phyloP scores from a whole-genome alignment of 2,113 vertebrate species.

The Mustela nigripes region DNA sequence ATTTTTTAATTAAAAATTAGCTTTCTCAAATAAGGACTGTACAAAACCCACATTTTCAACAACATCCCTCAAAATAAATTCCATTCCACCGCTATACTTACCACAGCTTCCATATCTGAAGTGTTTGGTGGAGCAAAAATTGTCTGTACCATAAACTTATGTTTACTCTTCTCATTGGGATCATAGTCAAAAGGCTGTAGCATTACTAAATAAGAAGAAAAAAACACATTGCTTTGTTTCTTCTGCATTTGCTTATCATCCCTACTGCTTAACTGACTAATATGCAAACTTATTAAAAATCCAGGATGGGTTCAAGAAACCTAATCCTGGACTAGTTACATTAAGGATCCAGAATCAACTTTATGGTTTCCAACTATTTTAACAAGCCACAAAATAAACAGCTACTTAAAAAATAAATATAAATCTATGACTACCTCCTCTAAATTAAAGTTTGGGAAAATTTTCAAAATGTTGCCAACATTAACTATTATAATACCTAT shows the following conservation, averaged over 20 bases:
- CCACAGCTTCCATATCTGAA: conserved; percentile 97
- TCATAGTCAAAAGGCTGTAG: conserved; percentile 99
- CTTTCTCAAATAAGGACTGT: conserved; percentile 30
- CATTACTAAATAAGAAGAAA: conserved; percentile 92
- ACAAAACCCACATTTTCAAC: conserved; percentile 49
- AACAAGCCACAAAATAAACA: conserved; percentile 47
- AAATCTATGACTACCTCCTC: neutral
- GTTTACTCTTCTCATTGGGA: conserved; percentile 99
- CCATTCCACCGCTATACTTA: conserved; percentile 86
- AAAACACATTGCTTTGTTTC: conserved; percentile 45
- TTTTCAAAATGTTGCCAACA: conserved; percentile 38
- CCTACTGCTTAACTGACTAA: neutral
- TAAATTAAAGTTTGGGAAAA: neutral
- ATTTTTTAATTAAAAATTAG: conserved; percentile 37
- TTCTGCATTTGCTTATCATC: neutral
- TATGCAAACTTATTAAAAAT: neutral
- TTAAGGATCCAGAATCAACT: conserved; percentile 17
- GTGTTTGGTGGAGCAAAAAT: conserved; percentile 95
- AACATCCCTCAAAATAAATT: conserved; percentile 49
- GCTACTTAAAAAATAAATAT: neutral
- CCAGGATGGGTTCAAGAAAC: conserved; percentile 8
- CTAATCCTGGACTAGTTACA: neutral
- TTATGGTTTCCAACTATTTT: conserved; percentile 24
- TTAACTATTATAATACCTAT: neutral
- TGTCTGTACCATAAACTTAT: conserved; percentile 99